A percentile compares a stretch with the other conserved stretches of the same genome.
Evolutionary conservation across 2,888 invertebrate species (phyloP).

Genomic region (Scrobipalpa atriplicella): DNA sequence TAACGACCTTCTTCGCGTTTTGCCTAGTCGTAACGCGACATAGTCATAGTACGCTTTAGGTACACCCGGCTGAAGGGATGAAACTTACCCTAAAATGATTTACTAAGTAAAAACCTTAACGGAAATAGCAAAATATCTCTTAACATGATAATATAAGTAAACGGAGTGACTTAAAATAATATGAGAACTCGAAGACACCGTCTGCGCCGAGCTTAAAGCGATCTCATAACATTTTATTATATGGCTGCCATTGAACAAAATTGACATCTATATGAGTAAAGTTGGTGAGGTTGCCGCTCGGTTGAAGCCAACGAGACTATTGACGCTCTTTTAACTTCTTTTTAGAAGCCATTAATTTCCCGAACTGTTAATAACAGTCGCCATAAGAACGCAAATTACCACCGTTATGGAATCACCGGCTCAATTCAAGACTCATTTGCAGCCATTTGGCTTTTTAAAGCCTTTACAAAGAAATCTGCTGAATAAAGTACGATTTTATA

Average conservation of each 20-base stretch:
- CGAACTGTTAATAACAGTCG: constrained; percentile 39
- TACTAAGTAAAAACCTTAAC: background rate
- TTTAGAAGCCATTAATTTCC: constrained; percentile 45
- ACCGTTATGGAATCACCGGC: background rate
- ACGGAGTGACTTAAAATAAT: constrained; percentile 7
- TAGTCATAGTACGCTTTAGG: too few species aligned
- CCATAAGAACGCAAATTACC: constrained; percentile 22
- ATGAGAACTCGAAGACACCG: constrained; percentile 9
- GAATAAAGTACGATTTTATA: background rate
- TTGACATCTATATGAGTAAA: constrained; percentile 70
- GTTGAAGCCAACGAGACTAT: constrained; percentile 43
- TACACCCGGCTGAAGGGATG: too few species aligned
- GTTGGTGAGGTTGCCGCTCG: constrained; percentile 34
- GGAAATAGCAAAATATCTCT: background rate
- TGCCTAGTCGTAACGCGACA: too few species aligned
- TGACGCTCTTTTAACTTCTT: constrained; percentile 46
- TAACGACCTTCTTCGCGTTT: too few species aligned
- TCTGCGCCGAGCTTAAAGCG: constrained; percentile 11
- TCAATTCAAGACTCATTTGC: background rate
- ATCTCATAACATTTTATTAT: constrained; percentile 72
- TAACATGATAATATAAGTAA: background rate
- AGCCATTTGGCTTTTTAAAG: background rate
- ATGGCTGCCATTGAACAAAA: constrained; percentile 66
- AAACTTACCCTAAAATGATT: too few species aligned
- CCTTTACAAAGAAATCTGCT: background rate